A percentile compares a stretch with the other conserved stretches of the same genome.
These are phyloP conservation scores for Rhynchotus rufescens DNA, from an alignment of 2,797 vertebrate genomes.

Conservation along the genomic window DNA sequence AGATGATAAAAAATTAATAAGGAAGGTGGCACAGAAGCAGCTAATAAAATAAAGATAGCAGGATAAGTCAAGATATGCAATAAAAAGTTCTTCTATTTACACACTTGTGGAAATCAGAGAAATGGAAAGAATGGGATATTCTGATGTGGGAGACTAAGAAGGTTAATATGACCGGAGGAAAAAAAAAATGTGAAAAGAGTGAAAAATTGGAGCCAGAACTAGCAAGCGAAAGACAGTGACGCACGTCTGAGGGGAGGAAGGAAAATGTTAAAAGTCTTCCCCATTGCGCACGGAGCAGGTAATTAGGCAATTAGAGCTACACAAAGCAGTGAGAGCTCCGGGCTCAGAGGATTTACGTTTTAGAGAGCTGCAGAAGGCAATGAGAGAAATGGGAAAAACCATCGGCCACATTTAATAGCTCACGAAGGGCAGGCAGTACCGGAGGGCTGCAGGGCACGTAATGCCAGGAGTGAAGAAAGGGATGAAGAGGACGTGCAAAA, in stretches of 20 bases:
- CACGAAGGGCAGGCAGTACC: background rate
- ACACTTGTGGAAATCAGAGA: background rate
- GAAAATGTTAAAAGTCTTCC: conserved; percentile 24
- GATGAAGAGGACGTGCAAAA: background rate
- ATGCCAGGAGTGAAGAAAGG: background rate
- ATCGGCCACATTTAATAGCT: background rate
- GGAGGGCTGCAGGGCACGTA: background rate
- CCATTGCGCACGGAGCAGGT: background rate
- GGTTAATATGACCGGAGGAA: rapidly evolving
- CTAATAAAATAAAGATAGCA: conserved; percentile 20
- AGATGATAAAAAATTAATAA: conserved; percentile 7
- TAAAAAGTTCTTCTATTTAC: background rate
- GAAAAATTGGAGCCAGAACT: background rate
- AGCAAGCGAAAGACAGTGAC: background rate
- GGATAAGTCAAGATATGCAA: background rate
- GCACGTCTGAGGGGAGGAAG: background rate
- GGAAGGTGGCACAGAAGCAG: background rate
- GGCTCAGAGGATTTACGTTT: background rate
- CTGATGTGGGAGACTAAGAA: background rate
- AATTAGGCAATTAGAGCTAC: conserved; percentile 36
- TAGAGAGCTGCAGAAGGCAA: conserved; percentile 7
- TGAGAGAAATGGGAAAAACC: background rate
- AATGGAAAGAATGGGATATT: background rate
- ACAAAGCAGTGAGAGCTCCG: background rate
- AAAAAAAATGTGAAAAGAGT: background rate